Percentiles rank a stretch among this genome's conserved stretches.
Evolutionary conservation across 1,140 invertebrate species (phyloP).

Genomic region (Trichoplusia ni): DNA sequence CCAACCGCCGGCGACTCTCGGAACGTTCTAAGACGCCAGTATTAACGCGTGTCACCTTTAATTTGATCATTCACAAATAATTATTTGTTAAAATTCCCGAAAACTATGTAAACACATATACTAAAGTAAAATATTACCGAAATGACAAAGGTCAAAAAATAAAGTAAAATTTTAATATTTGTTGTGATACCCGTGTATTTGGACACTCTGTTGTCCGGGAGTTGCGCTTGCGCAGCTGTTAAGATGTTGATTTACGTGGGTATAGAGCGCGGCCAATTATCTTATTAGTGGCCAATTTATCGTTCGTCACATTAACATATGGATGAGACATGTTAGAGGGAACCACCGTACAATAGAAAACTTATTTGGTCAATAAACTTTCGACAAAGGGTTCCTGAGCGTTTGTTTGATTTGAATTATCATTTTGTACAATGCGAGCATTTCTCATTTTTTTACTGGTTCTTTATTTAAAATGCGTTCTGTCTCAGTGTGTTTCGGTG

Average conservation of each 20-base stretch:
- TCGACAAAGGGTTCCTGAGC: neutral
- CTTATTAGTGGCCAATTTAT: constrained; percentile 79
- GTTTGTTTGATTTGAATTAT: neutral
- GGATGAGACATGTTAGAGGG: constrained; percentile 49
- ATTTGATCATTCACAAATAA: constrained; percentile 20
- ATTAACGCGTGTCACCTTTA: constrained; percentile 21
- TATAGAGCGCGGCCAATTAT: constrained; percentile 75
- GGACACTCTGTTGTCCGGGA: constrained; percentile 35
- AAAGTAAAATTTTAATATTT: constrained; percentile 18
- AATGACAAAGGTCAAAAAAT: constrained; percentile 13
- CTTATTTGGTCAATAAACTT: neutral
- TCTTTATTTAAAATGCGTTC: too few relatives aligned
- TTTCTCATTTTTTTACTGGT: too few relatives aligned
- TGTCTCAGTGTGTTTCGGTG: too few relatives aligned
- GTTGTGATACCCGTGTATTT: constrained; percentile 22
- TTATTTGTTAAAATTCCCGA: neutral
- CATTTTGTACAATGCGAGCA: neutral
- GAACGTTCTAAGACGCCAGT: constrained; percentile 1
- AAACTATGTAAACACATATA: neutral
- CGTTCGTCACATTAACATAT: constrained; percentile 76
- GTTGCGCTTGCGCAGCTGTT: constrained; percentile 59
- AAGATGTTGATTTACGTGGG: constrained; percentile 76
- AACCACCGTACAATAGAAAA: constrained; percentile 33
- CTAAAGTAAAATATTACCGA: constrained; percentile 2
- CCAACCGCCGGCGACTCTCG: constrained; percentile 13